Evolutionary conservation across 2,113 vertebrate species (phyloP), one percentile per base, ranked within the genome.

Genomic region (Salvator merianae): DNA sequence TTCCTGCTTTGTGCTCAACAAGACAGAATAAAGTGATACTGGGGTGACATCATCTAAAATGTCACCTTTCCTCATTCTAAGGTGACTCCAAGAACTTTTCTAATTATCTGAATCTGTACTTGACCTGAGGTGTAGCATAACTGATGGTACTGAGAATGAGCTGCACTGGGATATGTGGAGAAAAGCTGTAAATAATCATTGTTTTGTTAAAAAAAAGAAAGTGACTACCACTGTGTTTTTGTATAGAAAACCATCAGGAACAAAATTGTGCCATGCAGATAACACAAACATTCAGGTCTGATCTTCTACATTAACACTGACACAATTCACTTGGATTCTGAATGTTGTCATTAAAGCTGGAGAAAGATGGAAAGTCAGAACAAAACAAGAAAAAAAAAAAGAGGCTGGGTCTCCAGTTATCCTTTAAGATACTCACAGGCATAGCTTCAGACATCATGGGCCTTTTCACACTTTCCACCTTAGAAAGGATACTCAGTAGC

Each of bases 11-110:
- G 34, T 70, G 14, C 50, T 86, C 89, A 73, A 86, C 79, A 86
- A 90, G 86, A 65, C 68, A 68, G 93, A 92, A 93, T 87, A 83
- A 91, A 90, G 88, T 66, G 72, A 81, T 85, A 73, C 30, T 88
- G 47, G 47, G 71, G 62, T 88, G 72, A 53, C 79, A 88, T 94
- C 88, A 90, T 87, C 81, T 85, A 84, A 83, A 81, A 79, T 92
- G 85, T 89, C 89, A 79, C 72, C 74, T 91, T 89, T 70, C 92
- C 84, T 65, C 82, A 63, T 71, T 32, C 71, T 40, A 85, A 59
- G 84, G 77, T 78, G 74, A 81, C 88, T 75, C 16, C 0, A 77
- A 71, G 79, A 91, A 86, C 70, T 87, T 91, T 88, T 85, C 86
- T 90, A 91, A 90, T 90, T 89, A 90, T 68, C 77, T 80, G 50